Evolutionary conservation across 2,113 vertebrate genomes (phyloP).

Genomic region (Nesoenas mayeri): DNA sequence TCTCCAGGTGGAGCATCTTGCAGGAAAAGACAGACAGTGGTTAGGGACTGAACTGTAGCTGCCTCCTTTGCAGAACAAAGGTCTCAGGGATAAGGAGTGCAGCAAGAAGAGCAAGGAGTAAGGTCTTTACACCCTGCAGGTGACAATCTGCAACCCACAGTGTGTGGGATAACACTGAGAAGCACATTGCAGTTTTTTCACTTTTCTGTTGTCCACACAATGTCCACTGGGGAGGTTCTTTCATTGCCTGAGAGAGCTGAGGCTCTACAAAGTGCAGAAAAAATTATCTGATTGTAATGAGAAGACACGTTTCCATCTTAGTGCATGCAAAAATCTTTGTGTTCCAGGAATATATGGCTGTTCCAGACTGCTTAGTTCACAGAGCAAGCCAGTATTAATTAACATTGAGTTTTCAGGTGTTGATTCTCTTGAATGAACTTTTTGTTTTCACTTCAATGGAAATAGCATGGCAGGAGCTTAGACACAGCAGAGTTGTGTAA

Average conservation of each 20-base stretch:
- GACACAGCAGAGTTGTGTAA: neutral
- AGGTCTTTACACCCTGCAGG: neutral
- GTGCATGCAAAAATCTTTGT: neutral
- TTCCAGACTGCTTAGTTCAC: neutral
- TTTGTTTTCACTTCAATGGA: neutral
- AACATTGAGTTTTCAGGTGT: neutral
- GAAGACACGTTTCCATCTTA: neutral
- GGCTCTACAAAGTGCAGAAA: neutral
- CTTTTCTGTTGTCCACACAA: fast-evolving
- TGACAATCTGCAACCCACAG: neutral
- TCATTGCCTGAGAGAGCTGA: neutral
- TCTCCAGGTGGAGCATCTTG: neutral
- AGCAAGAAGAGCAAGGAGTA: neutral
- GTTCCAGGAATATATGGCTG: neutral
- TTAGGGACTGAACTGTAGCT: neutral
- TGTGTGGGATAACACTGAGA: neutral
- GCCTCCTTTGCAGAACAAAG: neutral
- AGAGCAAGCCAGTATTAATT: neutral
- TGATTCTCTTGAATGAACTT: neutral
- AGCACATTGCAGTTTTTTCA: neutral
- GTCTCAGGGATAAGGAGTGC: neutral
- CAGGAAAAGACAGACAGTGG: neutral
- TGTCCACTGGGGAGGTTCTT: neutral
- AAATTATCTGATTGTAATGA: neutral
- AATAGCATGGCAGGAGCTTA: neutral